phyloP scores from a whole-genome alignment of 2,888 invertebrate genomes.

The Digitonthophagus gazella region DNA sequence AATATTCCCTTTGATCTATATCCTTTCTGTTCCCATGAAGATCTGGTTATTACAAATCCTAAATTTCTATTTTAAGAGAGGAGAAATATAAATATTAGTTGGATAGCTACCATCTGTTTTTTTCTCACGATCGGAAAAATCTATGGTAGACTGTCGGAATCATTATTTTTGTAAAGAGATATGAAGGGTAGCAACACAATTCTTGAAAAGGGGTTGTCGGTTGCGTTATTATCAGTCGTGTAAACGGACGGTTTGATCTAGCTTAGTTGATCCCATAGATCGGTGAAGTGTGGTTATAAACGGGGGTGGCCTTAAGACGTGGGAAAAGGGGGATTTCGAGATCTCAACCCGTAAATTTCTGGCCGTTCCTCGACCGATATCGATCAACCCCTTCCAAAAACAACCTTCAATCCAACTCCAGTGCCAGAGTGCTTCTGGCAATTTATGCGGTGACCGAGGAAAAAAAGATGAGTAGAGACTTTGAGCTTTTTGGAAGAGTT shows the following conservation, averaged over 20 bases:
- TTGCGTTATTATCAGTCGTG: background rate
- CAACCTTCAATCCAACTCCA: background rate
- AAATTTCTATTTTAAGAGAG: too few relatives aligned
- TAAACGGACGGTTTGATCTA: background rate
- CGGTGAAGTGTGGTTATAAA: background rate
- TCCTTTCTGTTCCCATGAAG: too few relatives aligned
- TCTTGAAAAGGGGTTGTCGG: background rate
- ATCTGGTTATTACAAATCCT: too few relatives aligned
- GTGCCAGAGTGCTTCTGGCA: background rate
- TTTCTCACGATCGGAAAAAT: background rate
- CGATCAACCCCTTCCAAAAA: background rate
- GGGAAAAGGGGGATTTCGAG: background rate
- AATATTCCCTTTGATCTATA: background rate
- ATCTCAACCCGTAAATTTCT: background rate
- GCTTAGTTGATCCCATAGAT: background rate
- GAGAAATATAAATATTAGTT: too few relatives aligned
- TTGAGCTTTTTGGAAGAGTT: background rate
- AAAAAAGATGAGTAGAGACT: background rate
- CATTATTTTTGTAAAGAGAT: background rate
- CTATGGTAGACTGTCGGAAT: background rate
- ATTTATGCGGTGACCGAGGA: background rate
- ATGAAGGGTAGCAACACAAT: background rate
- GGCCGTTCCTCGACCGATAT: background rate
- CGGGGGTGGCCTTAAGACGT: background rate
- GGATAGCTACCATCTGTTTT: background rate